Conservation (phyloP, 2,113 vertebrate genomes). For the Ranitomeya imitator region DNA sequence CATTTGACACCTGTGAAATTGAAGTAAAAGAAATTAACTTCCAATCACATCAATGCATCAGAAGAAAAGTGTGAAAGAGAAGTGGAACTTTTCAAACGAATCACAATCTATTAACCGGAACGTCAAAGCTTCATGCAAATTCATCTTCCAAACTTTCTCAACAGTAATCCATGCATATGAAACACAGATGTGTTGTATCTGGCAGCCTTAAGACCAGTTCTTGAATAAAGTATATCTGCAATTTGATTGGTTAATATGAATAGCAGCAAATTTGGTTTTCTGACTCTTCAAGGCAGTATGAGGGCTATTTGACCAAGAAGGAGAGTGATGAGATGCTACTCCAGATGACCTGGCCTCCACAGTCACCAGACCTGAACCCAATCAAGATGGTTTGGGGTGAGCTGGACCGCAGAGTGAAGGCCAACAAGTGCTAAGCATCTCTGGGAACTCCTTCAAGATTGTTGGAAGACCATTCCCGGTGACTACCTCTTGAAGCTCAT, state of each 20-base stretch:
- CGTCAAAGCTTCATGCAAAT: slow-evolving; percentile 21
- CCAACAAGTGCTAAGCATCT: no score
- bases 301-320: no score
- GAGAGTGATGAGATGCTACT: no score
- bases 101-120: background rate
- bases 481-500: no score
- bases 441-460: no score
- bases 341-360: no score
- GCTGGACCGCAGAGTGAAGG: no score
- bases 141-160: slow-evolving; percentile 1
- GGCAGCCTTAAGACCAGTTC: background rate
- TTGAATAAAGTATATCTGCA: background rate
- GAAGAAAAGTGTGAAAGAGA: background rate
- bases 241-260: background rate
- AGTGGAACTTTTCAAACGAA: slow-evolving; percentile 1
- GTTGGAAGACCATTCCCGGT: no score
- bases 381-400: no score
- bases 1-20: slow-evolving; percentile 1
- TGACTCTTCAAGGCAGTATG: no score
- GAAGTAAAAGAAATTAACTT: background rate
- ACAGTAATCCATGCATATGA: background rate
- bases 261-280: background rate
- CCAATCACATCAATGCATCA: background rate
- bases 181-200: background rate
- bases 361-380: no score